Evolutionary conservation across 1,140 invertebrate genomes (phyloP).

Genomic region (Tetranychus cinnabarinus): DNA sequence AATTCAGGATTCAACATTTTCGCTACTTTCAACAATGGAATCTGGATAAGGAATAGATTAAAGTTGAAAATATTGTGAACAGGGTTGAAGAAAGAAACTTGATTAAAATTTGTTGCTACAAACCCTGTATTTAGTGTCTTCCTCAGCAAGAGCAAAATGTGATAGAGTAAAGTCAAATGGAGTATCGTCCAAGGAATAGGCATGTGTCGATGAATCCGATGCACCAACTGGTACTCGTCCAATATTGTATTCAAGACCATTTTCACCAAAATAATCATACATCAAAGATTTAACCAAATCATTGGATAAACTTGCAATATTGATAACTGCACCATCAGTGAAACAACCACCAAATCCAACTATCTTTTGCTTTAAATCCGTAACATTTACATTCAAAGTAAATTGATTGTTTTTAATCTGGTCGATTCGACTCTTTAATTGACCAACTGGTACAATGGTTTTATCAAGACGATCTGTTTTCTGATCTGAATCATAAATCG

Average conservation of each 20-base stretch:
- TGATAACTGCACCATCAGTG: constrained; percentile 53
- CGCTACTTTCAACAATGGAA: constrained; percentile 36
- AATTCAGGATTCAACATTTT: constrained; percentile 22
- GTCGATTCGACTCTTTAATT: no score
- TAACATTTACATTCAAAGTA: background rate
- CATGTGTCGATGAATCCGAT: constrained; percentile 44
- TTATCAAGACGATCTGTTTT: no score
- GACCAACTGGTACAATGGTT: no score
- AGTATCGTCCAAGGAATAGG: constrained; percentile 40
- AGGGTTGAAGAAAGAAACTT: no score
- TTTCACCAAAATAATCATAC: constrained; percentile 19
- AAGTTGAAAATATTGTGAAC: no score
- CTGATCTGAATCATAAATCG: no score
- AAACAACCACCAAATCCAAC: constrained; percentile 62
- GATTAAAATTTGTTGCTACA: no score
- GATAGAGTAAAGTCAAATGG: constrained; percentile 33
- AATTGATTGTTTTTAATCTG: no score
- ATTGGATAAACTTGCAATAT: constrained; percentile 34
- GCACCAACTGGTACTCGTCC: constrained; percentile 37
- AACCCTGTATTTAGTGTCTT: constrained; percentile 42
- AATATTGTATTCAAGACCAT: background rate
- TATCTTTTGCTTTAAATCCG: background rate
- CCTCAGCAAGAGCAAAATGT: constrained; percentile 37
- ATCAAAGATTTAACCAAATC: constrained; percentile 26
- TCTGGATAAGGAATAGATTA: constrained; percentile 34